Evolutionary conservation across 2,888 invertebrate genomes (phyloP).

Genomic region (Isoperla grammatica): DNA sequence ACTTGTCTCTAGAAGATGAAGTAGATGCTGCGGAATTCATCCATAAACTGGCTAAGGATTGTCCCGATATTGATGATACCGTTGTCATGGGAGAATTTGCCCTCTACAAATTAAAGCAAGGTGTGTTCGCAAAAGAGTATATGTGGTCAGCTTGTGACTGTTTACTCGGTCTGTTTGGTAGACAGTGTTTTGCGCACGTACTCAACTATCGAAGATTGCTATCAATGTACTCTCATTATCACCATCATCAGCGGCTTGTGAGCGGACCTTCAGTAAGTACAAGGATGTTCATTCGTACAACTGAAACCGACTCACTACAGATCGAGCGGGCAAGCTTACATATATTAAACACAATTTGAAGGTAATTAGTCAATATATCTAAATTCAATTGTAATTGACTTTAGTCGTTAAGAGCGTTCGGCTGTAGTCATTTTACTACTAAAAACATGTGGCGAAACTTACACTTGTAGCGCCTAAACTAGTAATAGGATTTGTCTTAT

Average conservation of each 20-base stretch:
- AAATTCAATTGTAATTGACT: neutral
- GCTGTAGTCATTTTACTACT: too few relatives aligned
- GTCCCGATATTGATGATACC: neutral
- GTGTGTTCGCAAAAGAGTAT: slow-evolving; percentile 1
- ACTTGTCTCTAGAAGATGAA: slow-evolving; percentile 3
- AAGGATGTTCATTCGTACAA: slow-evolving; percentile 35
- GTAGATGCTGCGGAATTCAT: slow-evolving; percentile 1
- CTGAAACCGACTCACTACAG: slow-evolving; percentile 33
- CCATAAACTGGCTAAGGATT: neutral
- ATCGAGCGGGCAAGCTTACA: slow-evolving; percentile 32
- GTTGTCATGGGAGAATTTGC: slow-evolving; percentile 1
- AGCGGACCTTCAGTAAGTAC: slow-evolving; percentile 35
- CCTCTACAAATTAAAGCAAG: neutral
- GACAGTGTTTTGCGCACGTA: slow-evolving; percentile 31
- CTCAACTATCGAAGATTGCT: slow-evolving; percentile 31
- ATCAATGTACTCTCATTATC: slow-evolving; percentile 32
- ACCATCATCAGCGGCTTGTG: slow-evolving; percentile 34
- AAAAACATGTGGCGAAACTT: too few relatives aligned
- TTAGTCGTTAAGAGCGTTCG: too few relatives aligned
- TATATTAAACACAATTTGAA: slow-evolving; percentile 30
- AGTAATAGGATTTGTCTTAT: too few relatives aligned
- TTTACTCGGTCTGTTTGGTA: slow-evolving; percentile 27
- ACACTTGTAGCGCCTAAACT: too few relatives aligned
- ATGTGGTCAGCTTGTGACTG: neutral
- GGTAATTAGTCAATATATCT: neutral